phyloP scores from a whole-genome alignment of 2,797 vertebrate species.

The Leptodactylus fallax region DNA sequence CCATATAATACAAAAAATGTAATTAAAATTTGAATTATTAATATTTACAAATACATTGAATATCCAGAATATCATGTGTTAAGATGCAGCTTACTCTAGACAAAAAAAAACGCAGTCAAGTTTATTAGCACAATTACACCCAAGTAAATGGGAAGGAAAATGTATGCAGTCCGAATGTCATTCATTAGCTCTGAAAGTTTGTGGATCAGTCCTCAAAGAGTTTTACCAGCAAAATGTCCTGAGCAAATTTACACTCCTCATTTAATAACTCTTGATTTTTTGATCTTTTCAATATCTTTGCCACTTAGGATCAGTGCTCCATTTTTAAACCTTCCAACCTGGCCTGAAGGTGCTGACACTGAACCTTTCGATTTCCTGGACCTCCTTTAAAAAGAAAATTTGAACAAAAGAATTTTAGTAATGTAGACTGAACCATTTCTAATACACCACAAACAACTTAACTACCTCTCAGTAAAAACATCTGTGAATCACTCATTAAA shows the following conservation, averaged over 20 bases:
- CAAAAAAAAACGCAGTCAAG: background rate
- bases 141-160: background rate
- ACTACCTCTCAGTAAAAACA: too few species aligned
- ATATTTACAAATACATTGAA: too few species aligned
- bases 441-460: too few species aligned
- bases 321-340: conserved; percentile 91
- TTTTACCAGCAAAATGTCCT: background rate
- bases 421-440: background rate
- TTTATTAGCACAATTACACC: background rate
- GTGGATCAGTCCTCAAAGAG: background rate
- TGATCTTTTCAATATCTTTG: conserved; percentile 89
- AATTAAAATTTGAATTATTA: too few species aligned
- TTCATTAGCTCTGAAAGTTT: background rate
- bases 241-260: conserved; percentile 63
- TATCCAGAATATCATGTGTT: background rate
- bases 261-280: conserved; percentile 78
- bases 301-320: conserved; percentile 88
- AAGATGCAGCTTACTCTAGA: background rate
- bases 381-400: conserved; percentile 71
- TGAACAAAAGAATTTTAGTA: background rate
- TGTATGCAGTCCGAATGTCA: background rate
- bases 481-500: too few species aligned
- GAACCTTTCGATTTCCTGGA: conserved; percentile 77
- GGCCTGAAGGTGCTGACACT: conserved; percentile 79
- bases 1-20: too few species aligned